Conservation (phyloP, 2,888 invertebrate species). For the Charanyca ferruginea region DNA sequence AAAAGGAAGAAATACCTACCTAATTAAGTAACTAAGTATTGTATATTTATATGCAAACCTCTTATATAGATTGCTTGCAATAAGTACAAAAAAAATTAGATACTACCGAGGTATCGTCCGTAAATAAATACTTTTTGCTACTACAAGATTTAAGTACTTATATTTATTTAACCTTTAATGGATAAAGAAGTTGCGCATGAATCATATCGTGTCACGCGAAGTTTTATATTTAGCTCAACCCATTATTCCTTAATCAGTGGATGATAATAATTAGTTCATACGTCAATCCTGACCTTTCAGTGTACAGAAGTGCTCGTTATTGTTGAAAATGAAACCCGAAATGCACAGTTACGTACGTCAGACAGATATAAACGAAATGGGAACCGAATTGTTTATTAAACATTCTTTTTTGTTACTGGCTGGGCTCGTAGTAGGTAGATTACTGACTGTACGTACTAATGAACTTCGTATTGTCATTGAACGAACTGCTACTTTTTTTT, state of each 20-base stretch:
- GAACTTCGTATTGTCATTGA: no score
- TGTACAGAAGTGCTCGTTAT: slow-evolving; percentile 33
- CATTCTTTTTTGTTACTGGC: slow-evolving; percentile 17
- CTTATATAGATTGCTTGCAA: background rate
- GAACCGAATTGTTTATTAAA: slow-evolving; percentile 9
- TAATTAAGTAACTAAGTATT: background rate
- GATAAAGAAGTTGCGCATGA: slow-evolving; percentile 23
- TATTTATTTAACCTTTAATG: slow-evolving; percentile 14
- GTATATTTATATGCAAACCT: background rate
- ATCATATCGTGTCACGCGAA: slow-evolving; percentile 29
- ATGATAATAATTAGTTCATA: slow-evolving; percentile 47
- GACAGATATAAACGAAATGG: slow-evolving; percentile 31
- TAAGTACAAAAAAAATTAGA: background rate
- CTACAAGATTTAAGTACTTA: background rate
- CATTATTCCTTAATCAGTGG: slow-evolving; percentile 25
- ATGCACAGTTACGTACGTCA: slow-evolving; percentile 23
- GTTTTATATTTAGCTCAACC: slow-evolving; percentile 27
- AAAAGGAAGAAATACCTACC: background rate
- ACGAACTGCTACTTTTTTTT: no score
- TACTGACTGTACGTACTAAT: background rate
- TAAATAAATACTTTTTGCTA: background rate
- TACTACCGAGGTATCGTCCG: background rate
- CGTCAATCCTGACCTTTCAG: slow-evolving; percentile 53
- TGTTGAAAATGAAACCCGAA: slow-evolving; percentile 44
- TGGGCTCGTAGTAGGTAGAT: background rate